A percentile compares a stretch with the other conserved stretches of the same genome.
Evolutionary conservation across 2,797 vertebrate genomes (phyloP).

Genomic region (Myotis pilosus): DNA sequence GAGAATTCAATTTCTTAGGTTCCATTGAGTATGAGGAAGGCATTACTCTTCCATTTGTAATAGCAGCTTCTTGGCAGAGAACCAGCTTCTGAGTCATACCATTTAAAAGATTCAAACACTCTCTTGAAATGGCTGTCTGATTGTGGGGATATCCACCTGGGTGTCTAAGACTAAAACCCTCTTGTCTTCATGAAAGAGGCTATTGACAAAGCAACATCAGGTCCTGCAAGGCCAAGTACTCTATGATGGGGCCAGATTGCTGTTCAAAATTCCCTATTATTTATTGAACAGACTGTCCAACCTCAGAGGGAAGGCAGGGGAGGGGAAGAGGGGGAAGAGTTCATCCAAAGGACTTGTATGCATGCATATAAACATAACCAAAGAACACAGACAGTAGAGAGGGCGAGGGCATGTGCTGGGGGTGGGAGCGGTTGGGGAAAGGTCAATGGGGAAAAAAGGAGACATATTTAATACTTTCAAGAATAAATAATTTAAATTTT

Average conservation of each 20-base stretch:
- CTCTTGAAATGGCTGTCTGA: constrained; percentile 93
- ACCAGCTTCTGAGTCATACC: constrained; percentile 93
- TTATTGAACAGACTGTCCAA: no score
- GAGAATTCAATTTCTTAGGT: constrained; percentile 75
- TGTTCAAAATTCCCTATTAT: neutral
- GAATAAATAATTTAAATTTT: no score
- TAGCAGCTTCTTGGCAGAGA: constrained; percentile 91
- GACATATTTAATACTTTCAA: no score
- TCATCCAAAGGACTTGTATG: no score
- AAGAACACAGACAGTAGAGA: no score
- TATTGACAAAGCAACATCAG: constrained; percentile 94
- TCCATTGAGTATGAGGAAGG: constrained; percentile 83
- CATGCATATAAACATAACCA: no score
- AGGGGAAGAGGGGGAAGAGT: no score
- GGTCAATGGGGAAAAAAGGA: no score
- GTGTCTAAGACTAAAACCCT: constrained; percentile 97
- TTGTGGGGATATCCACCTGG: constrained; percentile 98
- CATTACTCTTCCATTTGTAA: constrained; percentile 91
- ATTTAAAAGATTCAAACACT: constrained; percentile 91
- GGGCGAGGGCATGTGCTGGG: no score
- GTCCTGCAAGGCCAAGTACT: constrained; percentile 97
- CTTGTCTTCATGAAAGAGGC: constrained; percentile 90
- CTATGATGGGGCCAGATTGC: neutral
- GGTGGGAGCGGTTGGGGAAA: no score
- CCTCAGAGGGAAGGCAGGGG: no score